Evolutionary conservation across 2,888 invertebrate species (phyloP).

Genomic region (Torymus aiolomorphi): DNA sequence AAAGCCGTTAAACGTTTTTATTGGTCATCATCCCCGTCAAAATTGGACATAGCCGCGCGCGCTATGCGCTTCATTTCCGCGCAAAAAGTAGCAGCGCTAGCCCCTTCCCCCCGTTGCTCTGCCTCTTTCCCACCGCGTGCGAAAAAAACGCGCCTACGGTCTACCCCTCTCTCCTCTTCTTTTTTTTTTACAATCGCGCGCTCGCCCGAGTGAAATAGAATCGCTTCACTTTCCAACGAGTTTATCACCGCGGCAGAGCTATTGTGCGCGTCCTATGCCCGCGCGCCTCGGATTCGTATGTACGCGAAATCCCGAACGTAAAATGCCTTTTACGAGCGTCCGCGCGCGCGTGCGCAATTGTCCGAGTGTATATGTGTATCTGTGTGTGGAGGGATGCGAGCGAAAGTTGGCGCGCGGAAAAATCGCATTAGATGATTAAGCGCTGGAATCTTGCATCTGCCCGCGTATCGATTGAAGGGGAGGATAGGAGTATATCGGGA

Average conservation of each 20-base stretch:
- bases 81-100: slow-evolving; percentile 20
- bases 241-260: slow-evolving; percentile 46
- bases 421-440: slow-evolving; percentile 49
- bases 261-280: background rate
- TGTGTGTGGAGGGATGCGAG: too few species aligned
- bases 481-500: too few species aligned
- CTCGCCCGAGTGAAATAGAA: slow-evolving; percentile 51
- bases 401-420: slow-evolving; percentile 16
- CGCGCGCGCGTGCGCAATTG: slow-evolving; percentile 42
- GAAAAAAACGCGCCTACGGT: slow-evolving; percentile 20
- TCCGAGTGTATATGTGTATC: slow-evolving; percentile 7
- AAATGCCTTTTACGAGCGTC: slow-evolving; percentile 52
- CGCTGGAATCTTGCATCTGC: slow-evolving; percentile 15
- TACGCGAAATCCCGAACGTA: slow-evolving; percentile 54
- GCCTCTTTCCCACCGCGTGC: too few species aligned
- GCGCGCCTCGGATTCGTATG: slow-evolving; percentile 34
- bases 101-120: background rate
- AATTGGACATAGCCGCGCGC: slow-evolving; percentile 41
- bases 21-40: slow-evolving; percentile 49
- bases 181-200: slow-evolving; percentile 46
- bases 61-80: slow-evolving; percentile 26
- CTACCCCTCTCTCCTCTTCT: background rate
- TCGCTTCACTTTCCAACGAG: slow-evolving; percentile 54
- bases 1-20: slow-evolving; percentile 45
- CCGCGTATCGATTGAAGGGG: background rate